Conservation (phyloP, 2,888 invertebrate species). For the Lasioglossum marginatum region DNA sequence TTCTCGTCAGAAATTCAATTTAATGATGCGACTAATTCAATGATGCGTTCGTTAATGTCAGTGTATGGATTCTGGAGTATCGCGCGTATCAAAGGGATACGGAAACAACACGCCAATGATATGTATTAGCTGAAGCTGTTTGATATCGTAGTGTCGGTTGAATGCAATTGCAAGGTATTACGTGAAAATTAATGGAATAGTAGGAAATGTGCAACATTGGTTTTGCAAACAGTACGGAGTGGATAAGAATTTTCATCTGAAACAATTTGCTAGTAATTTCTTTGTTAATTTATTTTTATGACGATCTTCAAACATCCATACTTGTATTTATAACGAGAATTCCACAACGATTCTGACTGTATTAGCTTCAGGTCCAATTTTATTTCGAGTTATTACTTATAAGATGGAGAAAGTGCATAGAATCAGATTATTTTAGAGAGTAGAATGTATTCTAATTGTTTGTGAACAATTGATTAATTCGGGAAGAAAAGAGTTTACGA, state of each 20-base stretch:
- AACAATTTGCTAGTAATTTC: too few species aligned
- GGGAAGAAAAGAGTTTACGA: too few species aligned
- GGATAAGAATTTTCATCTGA: not conserved
- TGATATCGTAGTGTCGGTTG: not conserved
- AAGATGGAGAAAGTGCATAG: too few species aligned
- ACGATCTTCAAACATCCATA: too few species aligned
- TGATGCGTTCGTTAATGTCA: not conserved
- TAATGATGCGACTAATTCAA: not conserved
- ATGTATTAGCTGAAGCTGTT: not conserved
- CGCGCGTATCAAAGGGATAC: not conserved
- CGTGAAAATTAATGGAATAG: not conserved
- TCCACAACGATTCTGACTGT: too few species aligned
- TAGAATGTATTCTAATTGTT: too few species aligned
- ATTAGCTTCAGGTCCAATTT: too few species aligned
- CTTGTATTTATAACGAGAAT: too few species aligned
- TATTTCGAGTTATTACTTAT: too few species aligned
- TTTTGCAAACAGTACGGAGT: not conserved
- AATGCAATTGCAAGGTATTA: not conserved
- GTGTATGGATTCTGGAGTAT: not conserved
- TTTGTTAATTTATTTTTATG: too few species aligned
- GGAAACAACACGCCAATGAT: not conserved
- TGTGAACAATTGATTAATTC: too few species aligned
- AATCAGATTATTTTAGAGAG: too few species aligned
- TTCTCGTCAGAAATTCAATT: not conserved
- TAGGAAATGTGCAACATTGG: not conserved